Percentiles rank a stretch among this genome's conserved stretches.
Conservation (phyloP, 2,797 vertebrate genomes). For the Acanthopagrus latus region DNA sequence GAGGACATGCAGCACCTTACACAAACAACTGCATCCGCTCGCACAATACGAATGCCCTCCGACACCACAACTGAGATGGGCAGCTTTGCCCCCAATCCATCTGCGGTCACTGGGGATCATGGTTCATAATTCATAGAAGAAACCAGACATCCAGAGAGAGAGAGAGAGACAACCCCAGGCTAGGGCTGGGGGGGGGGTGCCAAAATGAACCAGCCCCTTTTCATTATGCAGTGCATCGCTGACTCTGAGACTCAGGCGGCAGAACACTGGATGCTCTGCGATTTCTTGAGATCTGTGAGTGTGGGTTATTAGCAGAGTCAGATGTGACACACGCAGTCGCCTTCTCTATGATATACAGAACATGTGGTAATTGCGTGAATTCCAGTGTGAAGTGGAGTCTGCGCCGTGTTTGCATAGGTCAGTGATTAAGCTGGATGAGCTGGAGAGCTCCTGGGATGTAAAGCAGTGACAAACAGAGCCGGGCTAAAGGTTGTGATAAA, state of each 20-base stretch:
- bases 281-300: slow-evolving; percentile 50
- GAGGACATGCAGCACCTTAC: slow-evolving; percentile 52
- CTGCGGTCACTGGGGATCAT: slow-evolving; percentile 72
- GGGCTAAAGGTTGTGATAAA: slow-evolving; percentile 67
- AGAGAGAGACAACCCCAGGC: slow-evolving; percentile 59
- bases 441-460: slow-evolving; percentile 58
- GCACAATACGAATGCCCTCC: slow-evolving; percentile 58
- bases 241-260: slow-evolving; percentile 51
- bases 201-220: slow-evolving; percentile 67
- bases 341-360: slow-evolving; percentile 44
- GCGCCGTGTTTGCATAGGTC: slow-evolving; percentile 60
- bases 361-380: slow-evolving; percentile 62
- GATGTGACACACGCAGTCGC: slow-evolving; percentile 40
- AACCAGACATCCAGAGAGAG: slow-evolving; percentile 75
- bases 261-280: slow-evolving; percentile 51
- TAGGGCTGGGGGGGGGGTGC: slow-evolving; percentile 23
- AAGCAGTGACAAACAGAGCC: slow-evolving; percentile 61
- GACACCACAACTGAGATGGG: slow-evolving; percentile 62
- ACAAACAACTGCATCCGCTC: slow-evolving; percentile 70
- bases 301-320: slow-evolving; percentile 61
- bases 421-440: slow-evolving; percentile 70
- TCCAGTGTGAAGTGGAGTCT: slow-evolving; percentile 47
- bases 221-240: slow-evolving; percentile 78
- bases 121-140: slow-evolving; percentile 86
- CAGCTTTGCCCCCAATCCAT: slow-evolving; percentile 73